phyloP scores from a whole-genome alignment of 2,113 vertebrate species.

The Coryphaenoides rupestris region DNA sequence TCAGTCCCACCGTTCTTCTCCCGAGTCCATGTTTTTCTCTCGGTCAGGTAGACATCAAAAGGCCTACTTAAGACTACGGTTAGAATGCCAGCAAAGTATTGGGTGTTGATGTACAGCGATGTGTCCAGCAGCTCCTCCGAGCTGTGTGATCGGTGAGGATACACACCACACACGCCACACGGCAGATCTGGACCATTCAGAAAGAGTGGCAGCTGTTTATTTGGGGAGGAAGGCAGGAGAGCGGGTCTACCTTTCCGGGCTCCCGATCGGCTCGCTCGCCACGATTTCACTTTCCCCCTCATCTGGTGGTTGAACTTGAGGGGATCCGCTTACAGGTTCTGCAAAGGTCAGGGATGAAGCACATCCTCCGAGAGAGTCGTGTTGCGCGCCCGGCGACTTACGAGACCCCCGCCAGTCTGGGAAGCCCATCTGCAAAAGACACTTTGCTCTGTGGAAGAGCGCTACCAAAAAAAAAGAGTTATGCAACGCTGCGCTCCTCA shows the following conservation, averaged over 20 bases:
- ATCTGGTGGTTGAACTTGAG: conserved; percentile 44
- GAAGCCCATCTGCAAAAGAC: conserved; percentile 44
- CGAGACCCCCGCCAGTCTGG: conserved; percentile 30
- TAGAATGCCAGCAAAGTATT: conserved; percentile 15
- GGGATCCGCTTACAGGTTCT: conserved; percentile 53
- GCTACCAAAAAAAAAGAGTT: conserved; percentile 39
- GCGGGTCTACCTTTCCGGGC: conserved; percentile 14
- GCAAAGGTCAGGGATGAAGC: conserved; percentile 57
- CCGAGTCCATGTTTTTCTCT: conserved; percentile 27
- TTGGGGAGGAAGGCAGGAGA: neutral
- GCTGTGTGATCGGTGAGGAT: conserved; percentile 7
- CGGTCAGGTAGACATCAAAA: conserved; percentile 37
- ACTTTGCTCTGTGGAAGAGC: conserved; percentile 43
- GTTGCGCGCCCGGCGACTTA: conserved; percentile 34
- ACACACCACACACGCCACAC: neutral
- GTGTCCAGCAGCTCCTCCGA: conserved; percentile 4
- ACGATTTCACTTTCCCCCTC: conserved; percentile 39
- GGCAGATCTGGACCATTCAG: neutral
- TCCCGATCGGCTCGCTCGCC: conserved; percentile 8
- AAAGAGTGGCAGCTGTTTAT: neutral
- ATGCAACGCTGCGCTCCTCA: conserved; percentile 31
- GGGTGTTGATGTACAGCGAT: conserved; percentile 16
- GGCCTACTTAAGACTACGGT: conserved; percentile 4
- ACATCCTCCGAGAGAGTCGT: conserved; percentile 54
- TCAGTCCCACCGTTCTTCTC: conserved; percentile 20